phyloP scores from a whole-genome alignment of 2,888 invertebrate genomes.

The Suillia variegata region DNA sequence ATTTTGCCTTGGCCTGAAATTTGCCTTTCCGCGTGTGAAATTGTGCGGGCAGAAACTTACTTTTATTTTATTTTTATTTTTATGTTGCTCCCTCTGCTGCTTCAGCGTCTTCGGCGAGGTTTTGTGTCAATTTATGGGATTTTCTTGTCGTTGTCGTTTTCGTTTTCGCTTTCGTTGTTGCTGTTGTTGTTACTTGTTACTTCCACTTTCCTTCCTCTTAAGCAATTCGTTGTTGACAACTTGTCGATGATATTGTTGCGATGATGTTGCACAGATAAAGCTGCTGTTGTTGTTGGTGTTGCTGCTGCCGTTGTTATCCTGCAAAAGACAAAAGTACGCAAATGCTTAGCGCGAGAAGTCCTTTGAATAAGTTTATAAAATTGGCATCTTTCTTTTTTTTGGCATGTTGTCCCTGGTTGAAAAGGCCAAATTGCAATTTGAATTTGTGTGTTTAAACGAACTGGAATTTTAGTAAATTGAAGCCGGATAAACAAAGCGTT shows the following conservation, averaged over 20 bases:
- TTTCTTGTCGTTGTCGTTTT: not conserved
- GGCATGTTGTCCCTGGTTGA: not conserved
- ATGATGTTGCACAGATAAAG: not conserved
- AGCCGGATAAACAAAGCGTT: no score
- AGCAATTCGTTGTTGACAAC: slow-evolving; percentile 16
- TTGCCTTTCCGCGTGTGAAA: no score
- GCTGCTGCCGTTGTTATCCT: not conserved
- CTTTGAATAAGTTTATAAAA: not conserved
- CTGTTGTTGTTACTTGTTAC: slow-evolving; percentile 3
- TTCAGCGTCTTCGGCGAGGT: not conserved
- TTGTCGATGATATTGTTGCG: not conserved
- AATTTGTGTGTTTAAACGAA: no score
- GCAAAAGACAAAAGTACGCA: not conserved
- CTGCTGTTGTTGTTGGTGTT: not conserved
- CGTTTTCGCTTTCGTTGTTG: slow-evolving; percentile 5
- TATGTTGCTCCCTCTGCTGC: no score
- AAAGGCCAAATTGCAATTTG: no score
- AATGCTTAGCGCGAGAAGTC: no score
- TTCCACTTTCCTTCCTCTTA: not conserved
- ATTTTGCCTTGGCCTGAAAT: no score
- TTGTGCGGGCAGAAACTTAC: no score
- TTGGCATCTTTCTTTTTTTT: not conserved
- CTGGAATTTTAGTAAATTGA: no score
- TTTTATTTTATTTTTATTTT: no score
- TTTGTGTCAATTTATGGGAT: not conserved